phyloP scores from a whole-genome alignment of 2,113 vertebrate genomes.

The Sylvilagus bachmani region DNA sequence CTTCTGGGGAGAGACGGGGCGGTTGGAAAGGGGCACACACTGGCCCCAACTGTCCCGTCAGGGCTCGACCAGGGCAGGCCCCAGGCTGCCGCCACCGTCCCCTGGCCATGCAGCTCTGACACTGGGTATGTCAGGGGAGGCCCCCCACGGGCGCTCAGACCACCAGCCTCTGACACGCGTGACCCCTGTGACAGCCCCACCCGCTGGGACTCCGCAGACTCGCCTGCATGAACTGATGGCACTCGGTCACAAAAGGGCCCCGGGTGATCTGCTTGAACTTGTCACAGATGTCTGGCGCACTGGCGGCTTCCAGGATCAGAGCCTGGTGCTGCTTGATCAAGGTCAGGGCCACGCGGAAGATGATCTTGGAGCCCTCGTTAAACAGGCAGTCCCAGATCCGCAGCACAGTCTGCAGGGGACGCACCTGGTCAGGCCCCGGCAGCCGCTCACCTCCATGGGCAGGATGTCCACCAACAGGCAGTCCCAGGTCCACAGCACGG shows the following conservation, averaged over 20 bases:
- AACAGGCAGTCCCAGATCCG: constrained; percentile 98
- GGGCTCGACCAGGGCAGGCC: background rate
- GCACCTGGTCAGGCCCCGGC: too few species aligned
- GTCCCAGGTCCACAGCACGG: constrained; percentile 97
- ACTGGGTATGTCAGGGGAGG: background rate
- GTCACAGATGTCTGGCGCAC: constrained; percentile 94
- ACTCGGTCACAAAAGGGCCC: constrained; percentile 93
- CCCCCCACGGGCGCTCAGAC: too few species aligned
- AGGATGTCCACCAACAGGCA: constrained; percentile 96
- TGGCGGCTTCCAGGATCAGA: constrained; percentile 92
- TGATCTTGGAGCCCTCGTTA: constrained; percentile 97
- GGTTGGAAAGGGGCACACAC: too few species aligned
- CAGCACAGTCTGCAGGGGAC: constrained; percentile 93
- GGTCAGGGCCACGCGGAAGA: constrained; percentile 97
- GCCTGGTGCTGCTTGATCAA: constrained; percentile 94
- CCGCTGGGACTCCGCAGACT: background rate
- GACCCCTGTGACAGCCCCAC: too few species aligned
- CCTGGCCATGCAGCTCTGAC: background rate
- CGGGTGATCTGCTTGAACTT: constrained; percentile 95
- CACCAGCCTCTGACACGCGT: too few species aligned
- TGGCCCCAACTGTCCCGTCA: background rate
- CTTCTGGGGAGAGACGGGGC: constrained; percentile 87
- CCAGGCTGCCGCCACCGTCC: background rate
- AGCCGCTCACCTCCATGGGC: constrained; percentile 93
- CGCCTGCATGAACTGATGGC: constrained; percentile 97